Percentiles rank a stretch among this genome's conserved stretches.
These are phyloP conservation scores for Notarius lentiginosus DNA, from an alignment of 2,113 vertebrate genomes.

Conservation along the genomic window DNA sequence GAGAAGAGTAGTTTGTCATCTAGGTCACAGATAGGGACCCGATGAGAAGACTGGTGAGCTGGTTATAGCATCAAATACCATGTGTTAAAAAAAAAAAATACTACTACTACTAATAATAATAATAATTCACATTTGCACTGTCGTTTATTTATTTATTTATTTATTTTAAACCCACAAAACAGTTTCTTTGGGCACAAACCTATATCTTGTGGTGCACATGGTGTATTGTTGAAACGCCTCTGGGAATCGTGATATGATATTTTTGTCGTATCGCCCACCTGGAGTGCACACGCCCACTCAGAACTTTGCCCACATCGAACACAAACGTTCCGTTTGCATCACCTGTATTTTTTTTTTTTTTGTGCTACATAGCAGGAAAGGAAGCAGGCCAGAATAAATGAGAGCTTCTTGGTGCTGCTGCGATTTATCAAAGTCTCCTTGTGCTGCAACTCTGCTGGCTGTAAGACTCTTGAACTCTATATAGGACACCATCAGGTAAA, in stretches of 20 bases:
- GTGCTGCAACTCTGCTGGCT: conserved; percentile 26
- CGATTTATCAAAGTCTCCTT: conserved; percentile 50
- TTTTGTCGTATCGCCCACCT: not conserved
- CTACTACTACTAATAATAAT: too few species aligned
- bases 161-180: too few species aligned
- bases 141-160: too few species aligned
- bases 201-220: not conserved
- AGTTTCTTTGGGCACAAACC: not conserved
- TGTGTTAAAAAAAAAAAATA: too few species aligned
- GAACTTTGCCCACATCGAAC: not conserved
- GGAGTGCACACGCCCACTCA: not conserved
- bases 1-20: too few species aligned
- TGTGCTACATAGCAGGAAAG: conserved; percentile 22
- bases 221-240: not conserved
- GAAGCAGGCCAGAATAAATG: conserved; percentile 38
- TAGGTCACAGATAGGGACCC: too few species aligned
- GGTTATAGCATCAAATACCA: too few species aligned
- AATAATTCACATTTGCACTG: too few species aligned
- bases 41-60: too few species aligned
- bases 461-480: conserved; percentile 53
- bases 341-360: conserved; percentile 17
- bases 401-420: conserved; percentile 38
- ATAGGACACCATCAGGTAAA: conserved; percentile 51
- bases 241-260: not conserved
- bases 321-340: conserved; percentile 23